Evolutionary conservation across 2,888 invertebrate species (phyloP).

Genomic region (Pollenia angustigena): DNA sequence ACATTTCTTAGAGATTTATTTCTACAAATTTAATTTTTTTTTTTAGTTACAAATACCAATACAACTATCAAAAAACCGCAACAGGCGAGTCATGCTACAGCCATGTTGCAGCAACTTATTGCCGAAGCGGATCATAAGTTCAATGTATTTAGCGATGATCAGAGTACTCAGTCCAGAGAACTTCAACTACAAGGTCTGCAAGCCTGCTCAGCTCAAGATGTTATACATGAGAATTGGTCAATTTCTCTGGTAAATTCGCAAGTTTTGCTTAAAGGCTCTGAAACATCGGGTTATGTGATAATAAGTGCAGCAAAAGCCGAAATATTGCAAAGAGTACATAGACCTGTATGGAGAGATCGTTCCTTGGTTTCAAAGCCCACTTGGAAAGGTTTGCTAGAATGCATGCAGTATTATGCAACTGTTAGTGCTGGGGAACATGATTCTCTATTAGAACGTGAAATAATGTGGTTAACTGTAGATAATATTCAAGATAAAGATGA

Average conservation of each 20-base stretch:
- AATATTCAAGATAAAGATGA: slow-evolving; percentile 95
- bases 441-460: slow-evolving; percentile 91
- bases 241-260: slow-evolving; percentile 87
- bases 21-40: neutral
- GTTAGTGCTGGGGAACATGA: slow-evolving; percentile 92
- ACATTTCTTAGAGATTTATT: no score
- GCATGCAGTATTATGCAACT: slow-evolving; percentile 99
- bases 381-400: slow-evolving; percentile 97
- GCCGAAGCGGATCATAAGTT: slow-evolving; percentile 96
- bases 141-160: slow-evolving; percentile 98
- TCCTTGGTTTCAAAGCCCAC: slow-evolving; percentile 96
- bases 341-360: slow-evolving; percentile 94
- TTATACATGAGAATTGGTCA: slow-evolving; percentile 96
- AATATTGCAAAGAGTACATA: slow-evolving; percentile 94
- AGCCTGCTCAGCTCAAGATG: slow-evolving; percentile 95
- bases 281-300: slow-evolving; percentile 98
- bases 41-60: slow-evolving; percentile 74
- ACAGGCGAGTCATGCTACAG: slow-evolving; percentile 91
- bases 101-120: slow-evolving; percentile 94
- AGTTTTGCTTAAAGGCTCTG: slow-evolving; percentile 96
- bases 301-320: slow-evolving; percentile 98
- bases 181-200: slow-evolving; percentile 93
- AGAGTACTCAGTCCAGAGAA: slow-evolving; percentile 90
- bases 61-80: slow-evolving; percentile 81
- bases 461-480: slow-evolving; percentile 97